Evolutionary conservation across 2,797 vertebrate species (phyloP).

Genomic region (Gorsachius magnificus): DNA sequence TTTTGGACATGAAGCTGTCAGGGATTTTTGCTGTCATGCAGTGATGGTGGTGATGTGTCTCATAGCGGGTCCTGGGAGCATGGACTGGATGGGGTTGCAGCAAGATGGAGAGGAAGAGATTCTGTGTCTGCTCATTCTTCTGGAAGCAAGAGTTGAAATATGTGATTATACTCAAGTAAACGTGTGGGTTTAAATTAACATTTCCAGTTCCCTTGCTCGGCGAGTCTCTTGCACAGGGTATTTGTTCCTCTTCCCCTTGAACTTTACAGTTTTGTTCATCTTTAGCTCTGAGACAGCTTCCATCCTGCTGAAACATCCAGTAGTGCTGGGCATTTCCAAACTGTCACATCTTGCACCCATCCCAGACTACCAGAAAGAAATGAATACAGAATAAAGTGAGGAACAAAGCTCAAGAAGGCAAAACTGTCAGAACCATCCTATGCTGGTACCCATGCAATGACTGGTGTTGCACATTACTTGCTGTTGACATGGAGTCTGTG

Average conservation of each 20-base stretch:
- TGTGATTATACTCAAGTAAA: background rate
- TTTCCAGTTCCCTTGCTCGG: background rate
- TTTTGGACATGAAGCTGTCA: background rate
- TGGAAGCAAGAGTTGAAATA: background rate
- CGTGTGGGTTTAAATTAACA: background rate
- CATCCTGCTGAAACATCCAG: background rate
- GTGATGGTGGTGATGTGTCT: background rate
- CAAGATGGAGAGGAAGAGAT: background rate
- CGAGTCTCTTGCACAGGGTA: background rate
- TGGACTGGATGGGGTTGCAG: background rate
- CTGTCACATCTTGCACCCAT: background rate
- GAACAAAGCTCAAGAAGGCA: background rate
- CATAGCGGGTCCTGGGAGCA: rapidly evolving
- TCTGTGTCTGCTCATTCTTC: background rate
- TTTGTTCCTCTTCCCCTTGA: background rate
- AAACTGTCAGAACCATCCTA: background rate
- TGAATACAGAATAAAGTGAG: background rate
- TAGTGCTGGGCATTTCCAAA: background rate
- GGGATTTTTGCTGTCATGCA: background rate
- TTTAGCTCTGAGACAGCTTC: background rate
- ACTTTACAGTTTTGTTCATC: background rate
- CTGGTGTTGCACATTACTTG: background rate
- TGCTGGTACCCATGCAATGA: rapidly evolving
- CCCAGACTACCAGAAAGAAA: background rate
- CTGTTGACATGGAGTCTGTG: background rate